Evolutionary conservation across 37 sponge, comb jelly and placozoan genomes (phyloP), one percentile per base, ranked within the genome.

Genomic region (Dysidea cf. avara): DNA sequence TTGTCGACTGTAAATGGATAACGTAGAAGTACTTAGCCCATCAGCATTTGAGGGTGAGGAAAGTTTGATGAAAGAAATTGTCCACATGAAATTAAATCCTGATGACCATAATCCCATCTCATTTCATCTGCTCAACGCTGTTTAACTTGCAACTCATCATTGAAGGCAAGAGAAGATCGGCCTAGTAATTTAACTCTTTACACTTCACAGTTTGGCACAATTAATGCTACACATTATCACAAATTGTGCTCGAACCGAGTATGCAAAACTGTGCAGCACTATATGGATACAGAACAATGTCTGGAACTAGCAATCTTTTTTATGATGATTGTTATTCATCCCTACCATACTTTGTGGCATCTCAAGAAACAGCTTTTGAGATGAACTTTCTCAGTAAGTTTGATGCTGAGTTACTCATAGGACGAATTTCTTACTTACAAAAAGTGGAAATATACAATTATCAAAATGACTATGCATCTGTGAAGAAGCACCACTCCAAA

Each of bases 331-430:
- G 47, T 7, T 74, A 61, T 47, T 32, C 17, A 24, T 21, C 13
- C 1, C 2, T 31, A 2, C 30, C 13, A 7, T 74, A 74, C 62
- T 74, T 74, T 60, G 51, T 74, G 16, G 30, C 62, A 1, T 28
- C 36, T 17, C 13, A 31, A 5, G 52, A 61, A 26, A 74, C 63
- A 28, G 75, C 49, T 6, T 59, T 74, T 61, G 49, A 30, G 3
- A 43, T 61, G 31, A 3, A 20, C 1, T 14, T 74, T 11, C 63
- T 74, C 48, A 46, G 17, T 2, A 46, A 3, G 3, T 61, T 61
- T 43, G 63, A 74, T 61, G 22, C 62, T 24, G 75, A 74, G 25
- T 46, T 61, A 13, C 75, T 74, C 11, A 7, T 74, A 40, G 75
- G 75, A 2, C 63, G 59, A 12, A 2, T 74, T 12, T 60, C 61